Percentiles rank a stretch among this genome's conserved stretches.
phyloP scores from a whole-genome alignment of 2,888 invertebrate species.

The Brachyptera putata region DNA sequence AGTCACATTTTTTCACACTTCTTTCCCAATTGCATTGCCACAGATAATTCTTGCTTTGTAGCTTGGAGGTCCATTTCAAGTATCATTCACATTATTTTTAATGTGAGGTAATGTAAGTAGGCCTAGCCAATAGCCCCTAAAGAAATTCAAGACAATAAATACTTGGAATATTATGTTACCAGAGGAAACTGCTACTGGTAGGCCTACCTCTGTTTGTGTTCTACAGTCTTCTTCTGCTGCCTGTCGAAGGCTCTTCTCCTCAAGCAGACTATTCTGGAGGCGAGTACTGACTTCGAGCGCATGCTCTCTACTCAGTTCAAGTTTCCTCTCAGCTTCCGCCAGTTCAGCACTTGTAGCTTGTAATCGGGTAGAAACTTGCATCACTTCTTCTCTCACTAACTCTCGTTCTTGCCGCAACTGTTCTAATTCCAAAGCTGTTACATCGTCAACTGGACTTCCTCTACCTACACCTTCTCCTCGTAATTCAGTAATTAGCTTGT shows the following conservation, averaged over 20 bases:
- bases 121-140: no score
- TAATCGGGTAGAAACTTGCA: slow-evolving; percentile 47
- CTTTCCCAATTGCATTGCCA: not conserved
- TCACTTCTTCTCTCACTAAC: slow-evolving; percentile 54
- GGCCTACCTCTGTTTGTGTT: slow-evolving; percentile 47
- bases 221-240: slow-evolving; percentile 47
- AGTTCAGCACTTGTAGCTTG: slow-evolving; percentile 49
- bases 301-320: slow-evolving; percentile 47
- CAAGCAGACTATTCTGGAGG: slow-evolving; percentile 48
- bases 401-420: slow-evolving; percentile 58
- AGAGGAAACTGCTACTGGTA: not conserved
- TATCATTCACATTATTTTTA: no score
- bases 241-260: slow-evolving; percentile 43
- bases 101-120: no score
- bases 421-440: slow-evolving; percentile 52
- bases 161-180: no score
- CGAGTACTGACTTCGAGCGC: slow-evolving; percentile 44
- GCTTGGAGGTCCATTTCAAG: slow-evolving; percentile 18
- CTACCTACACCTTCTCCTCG: slow-evolving; percentile 40
- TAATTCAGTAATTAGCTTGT: slow-evolving; percentile 63
- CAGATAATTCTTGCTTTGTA: slow-evolving; percentile 13
- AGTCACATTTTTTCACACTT: slow-evolving; percentile 6
- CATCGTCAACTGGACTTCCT: slow-evolving; percentile 38
- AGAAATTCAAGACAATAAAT: no score
- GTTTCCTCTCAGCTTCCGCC: slow-evolving; percentile 47